These are phyloP conservation scores for Pangasius djambal DNA, from an alignment of 2,797 vertebrate species.

Conservation along the genomic window DNA sequence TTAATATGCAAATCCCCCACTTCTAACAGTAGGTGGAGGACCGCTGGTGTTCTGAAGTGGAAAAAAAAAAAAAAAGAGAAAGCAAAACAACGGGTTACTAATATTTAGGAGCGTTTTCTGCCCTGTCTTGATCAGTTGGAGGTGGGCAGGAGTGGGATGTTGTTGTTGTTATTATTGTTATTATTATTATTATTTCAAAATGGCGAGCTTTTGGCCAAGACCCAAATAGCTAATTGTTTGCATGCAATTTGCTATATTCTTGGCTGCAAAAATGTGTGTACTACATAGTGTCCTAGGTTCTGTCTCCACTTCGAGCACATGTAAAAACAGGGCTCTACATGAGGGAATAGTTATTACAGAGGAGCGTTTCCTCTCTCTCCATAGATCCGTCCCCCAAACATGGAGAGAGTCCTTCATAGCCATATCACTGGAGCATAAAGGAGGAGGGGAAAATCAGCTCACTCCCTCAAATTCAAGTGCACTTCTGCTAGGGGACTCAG, in stretches of 20 bases:
- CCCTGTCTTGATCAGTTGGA: conserved; percentile 29
- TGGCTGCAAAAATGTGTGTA: conserved; percentile 63
- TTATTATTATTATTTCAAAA: not conserved
- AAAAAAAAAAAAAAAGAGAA: conserved; percentile 23
- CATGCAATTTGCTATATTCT: conserved; percentile 64
- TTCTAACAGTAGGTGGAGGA: conserved; percentile 60
- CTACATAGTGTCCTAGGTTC: conserved; percentile 57
- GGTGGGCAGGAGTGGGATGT: conserved; percentile 59
- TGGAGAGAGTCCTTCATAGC: conserved; percentile 68
- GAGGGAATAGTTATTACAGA: conserved; percentile 48
- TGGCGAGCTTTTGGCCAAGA: conserved; percentile 8
- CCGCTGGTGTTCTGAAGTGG: conserved; percentile 44
- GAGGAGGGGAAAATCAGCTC: conserved; percentile 68
- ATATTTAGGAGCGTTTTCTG: conserved; percentile 50
- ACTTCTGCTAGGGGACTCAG: conserved; percentile 84
- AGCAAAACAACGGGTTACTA: conserved; percentile 55
- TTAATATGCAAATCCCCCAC: conserved; percentile 74
- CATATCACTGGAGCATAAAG: conserved; percentile 57
- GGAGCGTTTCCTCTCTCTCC: conserved; percentile 51
- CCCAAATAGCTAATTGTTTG: conserved; percentile 36
- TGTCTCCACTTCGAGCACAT: conserved; percentile 65
- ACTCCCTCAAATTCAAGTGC: conserved; percentile 78
- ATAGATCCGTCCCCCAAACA: conserved; percentile 35
- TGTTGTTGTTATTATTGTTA: not conserved
- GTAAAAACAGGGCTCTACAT: conserved; percentile 78